Evolutionary conservation across 2,888 invertebrate genomes (phyloP), one percentile per base, ranked within the genome.

Genomic region (Rhamphomyia laevipes): DNA sequence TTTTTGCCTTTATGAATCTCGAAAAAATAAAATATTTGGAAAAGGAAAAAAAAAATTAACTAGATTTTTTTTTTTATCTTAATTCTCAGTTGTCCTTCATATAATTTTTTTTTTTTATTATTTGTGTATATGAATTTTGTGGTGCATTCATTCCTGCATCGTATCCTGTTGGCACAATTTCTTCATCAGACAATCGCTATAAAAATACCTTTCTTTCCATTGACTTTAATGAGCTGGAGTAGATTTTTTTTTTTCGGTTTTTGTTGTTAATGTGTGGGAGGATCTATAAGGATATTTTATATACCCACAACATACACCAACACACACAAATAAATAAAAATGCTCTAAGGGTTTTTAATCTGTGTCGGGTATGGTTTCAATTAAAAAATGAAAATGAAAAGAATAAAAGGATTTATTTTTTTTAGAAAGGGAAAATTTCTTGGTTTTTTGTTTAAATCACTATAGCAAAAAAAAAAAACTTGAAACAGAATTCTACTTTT

Each of bases 301-400:
- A 40, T n/a, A 21, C 5, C 17, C 18, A 40, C 18, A 40, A 40
- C 4, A 17, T 16, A 2, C 2, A 37, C n/a, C n/a, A n/a, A n/a
- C 15, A 16, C 6, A 15, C 13, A 13, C 2, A 37, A 38, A 17
- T 11, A 17, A 17, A n/a, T 23, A 18, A 50, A 51, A 50, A 52
- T 42, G 52, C 52, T 52, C 37, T 23, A 27, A 50, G 52, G 50
- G 50, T 52, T 52, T 52, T 52, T 52, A 52, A 52, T 52, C 50
- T 52, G 35, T 45, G 49, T 37, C 40, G 47, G 46, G 37, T 41
- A 45, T 37, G 23, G 23, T 27, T 27, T 27, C 23, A 27, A 18
- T 37, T 46, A 31, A 35, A 35, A 45, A 23, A 37, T n/a, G n/a
- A 38, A 46, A 23, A 27, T 10, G 23, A 40, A 18, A 45, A 21